Evolutionary conservation across 2,113 vertebrate species (phyloP).

Genomic region (Scortum barcoo): DNA sequence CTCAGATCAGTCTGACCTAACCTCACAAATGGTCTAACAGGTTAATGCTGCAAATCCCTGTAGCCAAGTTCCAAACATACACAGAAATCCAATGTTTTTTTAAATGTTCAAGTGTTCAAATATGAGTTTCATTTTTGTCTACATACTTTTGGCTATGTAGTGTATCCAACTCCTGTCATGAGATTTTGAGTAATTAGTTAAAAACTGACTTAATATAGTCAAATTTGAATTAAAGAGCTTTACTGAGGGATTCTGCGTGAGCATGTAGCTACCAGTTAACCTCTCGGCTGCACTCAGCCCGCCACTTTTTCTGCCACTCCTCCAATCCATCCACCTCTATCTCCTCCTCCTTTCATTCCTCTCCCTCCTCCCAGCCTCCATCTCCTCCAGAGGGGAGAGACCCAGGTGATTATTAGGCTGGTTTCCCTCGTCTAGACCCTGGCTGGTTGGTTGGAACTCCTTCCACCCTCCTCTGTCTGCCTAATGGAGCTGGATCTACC

Average conservation of each 20-base stretch:
- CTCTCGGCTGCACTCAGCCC: conserved; percentile 25
- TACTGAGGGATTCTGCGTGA: background rate
- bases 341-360: conserved; percentile 30
- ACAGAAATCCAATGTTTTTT: too few species aligned
- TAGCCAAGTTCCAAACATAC: background rate
- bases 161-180: background rate
- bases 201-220: background rate
- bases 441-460: conserved; percentile 76
- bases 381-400: conserved; percentile 34
- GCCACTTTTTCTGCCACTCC: conserved; percentile 33
- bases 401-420: conserved; percentile 85
- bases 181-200: background rate
- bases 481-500: conserved; percentile 86
- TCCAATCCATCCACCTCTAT: conserved; percentile 16
- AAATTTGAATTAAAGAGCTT: background rate
- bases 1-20: background rate
- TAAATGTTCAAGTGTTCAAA: background rate
- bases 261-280: conserved; percentile 23
- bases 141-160: background rate
- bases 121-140: background rate
- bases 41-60: background rate
- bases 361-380: conserved; percentile 20
- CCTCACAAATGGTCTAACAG: background rate
- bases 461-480: conserved; percentile 81
- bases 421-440: conserved; percentile 85